Evolutionary conservation across 2,113 vertebrate species (phyloP).

Genomic region (Leucosticte australis): DNA sequence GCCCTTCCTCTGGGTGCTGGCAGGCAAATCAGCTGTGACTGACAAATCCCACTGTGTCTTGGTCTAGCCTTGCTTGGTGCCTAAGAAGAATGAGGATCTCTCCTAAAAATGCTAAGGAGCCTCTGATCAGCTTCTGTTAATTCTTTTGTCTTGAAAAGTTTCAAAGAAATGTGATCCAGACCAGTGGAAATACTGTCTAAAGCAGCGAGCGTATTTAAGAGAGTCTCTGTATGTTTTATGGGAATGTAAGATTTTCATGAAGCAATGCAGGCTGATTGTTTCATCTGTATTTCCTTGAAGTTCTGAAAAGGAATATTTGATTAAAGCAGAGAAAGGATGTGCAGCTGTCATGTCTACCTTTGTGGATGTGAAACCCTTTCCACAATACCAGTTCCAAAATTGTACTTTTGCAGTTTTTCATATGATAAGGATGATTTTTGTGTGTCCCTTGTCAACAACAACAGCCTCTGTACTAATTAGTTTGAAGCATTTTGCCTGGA

Average conservation of each 20-base stretch:
- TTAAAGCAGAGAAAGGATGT: background rate
- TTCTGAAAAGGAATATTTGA: background rate
- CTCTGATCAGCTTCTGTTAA: fast-evolving
- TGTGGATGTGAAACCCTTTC: background rate
- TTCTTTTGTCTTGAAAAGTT: background rate
- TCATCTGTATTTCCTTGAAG: background rate
- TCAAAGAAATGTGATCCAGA: background rate
- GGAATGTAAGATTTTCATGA: background rate
- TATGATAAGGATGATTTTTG: background rate
- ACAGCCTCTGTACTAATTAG: background rate
- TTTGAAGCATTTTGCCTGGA: background rate
- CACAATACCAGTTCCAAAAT: background rate
- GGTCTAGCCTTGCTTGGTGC: background rate
- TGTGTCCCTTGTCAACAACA: background rate
- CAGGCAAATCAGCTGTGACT: background rate
- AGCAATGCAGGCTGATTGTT: background rate
- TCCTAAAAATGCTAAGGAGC: background rate
- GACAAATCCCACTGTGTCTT: background rate
- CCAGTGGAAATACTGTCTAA: background rate
- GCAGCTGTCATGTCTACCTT: background rate
- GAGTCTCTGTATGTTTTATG: background rate
- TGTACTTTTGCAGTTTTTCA: background rate
- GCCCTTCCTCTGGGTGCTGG: background rate
- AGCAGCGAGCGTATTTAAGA: background rate
- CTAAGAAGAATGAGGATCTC: background rate